Evolutionary conservation across 2,797 vertebrate species (phyloP).

Genomic region (Pristis pectinata): DNA sequence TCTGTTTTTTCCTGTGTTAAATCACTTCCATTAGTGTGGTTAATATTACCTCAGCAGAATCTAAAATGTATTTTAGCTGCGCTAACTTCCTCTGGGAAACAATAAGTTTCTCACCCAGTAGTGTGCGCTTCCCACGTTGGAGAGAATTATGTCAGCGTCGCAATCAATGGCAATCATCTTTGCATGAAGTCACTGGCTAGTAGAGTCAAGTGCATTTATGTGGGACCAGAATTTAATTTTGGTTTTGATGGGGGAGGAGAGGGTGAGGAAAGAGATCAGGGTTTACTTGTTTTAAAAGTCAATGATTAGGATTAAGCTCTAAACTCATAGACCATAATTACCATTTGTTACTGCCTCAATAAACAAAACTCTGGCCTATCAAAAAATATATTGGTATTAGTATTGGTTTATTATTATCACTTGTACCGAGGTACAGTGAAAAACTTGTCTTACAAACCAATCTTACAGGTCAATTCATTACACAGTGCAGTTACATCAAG

Average conservation of each 20-base stretch:
- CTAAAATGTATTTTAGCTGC: slow-evolving; percentile 41
- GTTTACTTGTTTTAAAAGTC: background rate
- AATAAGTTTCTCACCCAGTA: slow-evolving; percentile 43
- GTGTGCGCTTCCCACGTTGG: slow-evolving; percentile 43
- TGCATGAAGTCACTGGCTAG: slow-evolving; percentile 39
- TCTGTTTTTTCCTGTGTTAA: slow-evolving; percentile 49
- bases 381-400: too few species aligned
- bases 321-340: background rate
- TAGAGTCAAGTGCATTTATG: slow-evolving; percentile 44
- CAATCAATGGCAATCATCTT: slow-evolving; percentile 40
- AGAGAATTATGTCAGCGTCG: slow-evolving; percentile 35
- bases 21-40: slow-evolving; percentile 49
- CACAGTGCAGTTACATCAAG: too few species aligned
- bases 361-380: background rate
- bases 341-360: background rate
- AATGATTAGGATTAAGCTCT: background rate
- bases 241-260: too few species aligned
- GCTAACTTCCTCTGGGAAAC: slow-evolving; percentile 41
- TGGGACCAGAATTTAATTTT: slow-evolving; percentile 33
- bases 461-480: too few species aligned
- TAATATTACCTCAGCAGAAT: slow-evolving; percentile 42
- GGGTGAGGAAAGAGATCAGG: background rate
- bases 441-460: too few species aligned
- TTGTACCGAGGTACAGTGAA: too few species aligned
- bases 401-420: too few species aligned